Evolutionary conservation across 92 coral and sea anemone species (phyloP).

Genomic region (Phenganax subtilis): DNA sequence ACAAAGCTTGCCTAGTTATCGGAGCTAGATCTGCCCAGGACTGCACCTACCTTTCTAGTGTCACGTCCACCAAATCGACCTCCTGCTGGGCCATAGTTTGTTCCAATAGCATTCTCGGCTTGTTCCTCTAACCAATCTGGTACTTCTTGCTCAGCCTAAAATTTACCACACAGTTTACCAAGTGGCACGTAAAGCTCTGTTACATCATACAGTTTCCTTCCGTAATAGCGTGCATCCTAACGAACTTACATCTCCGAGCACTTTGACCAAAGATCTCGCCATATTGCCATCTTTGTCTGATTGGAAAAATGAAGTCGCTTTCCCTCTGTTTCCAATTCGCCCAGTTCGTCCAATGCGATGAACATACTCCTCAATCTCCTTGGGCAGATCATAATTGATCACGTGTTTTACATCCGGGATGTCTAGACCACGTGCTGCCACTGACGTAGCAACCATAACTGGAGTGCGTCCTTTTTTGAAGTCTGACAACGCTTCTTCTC

Average conservation of each 20-base stretch:
- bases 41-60: conserved; percentile 55
- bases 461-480: conserved; percentile 93
- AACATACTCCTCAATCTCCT: conserved; percentile 91
- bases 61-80: conserved; percentile 94
- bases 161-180: not conserved
- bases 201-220: not conserved
- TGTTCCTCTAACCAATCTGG: conserved; percentile 97
- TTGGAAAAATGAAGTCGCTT: conserved; percentile 91
- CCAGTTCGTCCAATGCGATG: conserved; percentile 98
- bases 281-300: conserved; percentile 75
- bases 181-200: not conserved
- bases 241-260: conserved; percentile 73
- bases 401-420: conserved; percentile 97
- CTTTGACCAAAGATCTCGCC: conserved; percentile 92
- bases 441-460: conserved; percentile 94
- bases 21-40: not conserved
- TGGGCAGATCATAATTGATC: conserved; percentile 90
- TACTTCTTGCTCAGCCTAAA: conserved; percentile 86
- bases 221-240: not conserved
- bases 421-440: conserved; percentile 98
- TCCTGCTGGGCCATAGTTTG: conserved; percentile 95
- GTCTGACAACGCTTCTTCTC: conserved; percentile 89
- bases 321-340: conserved; percentile 87
- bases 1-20: too few species aligned
- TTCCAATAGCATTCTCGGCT: conserved; percentile 94